Conservation (phyloP, 64 coral and sea anemone genomes). For the Catalaphyllia jardinei region DNA sequence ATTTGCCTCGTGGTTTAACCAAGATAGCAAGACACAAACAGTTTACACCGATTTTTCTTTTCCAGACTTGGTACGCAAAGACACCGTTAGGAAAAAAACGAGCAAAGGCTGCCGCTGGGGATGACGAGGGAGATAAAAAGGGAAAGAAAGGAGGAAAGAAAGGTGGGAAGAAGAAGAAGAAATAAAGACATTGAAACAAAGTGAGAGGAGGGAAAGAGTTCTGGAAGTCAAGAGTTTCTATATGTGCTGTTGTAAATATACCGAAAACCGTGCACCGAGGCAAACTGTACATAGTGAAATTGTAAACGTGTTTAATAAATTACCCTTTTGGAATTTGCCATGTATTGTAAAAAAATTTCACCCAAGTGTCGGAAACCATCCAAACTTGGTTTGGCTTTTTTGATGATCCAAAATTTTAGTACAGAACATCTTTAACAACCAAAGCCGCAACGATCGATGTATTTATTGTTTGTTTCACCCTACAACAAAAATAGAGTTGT, state of each 20-base stretch:
- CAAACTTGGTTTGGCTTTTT: no score
- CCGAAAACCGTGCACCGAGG: neutral
- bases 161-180: conserved; percentile 89
- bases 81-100: conserved; percentile 96
- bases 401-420: no score
- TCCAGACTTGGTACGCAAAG: conserved; percentile 92
- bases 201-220: neutral
- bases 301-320: neutral
- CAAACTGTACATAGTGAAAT: neutral
- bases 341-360: neutral
- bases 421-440: neutral
- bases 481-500: neutral
- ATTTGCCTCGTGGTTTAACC: no score
- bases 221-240: neutral
- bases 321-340: neutral
- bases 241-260: conserved; percentile 17
- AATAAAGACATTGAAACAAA: conserved; percentile 48
- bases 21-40: no score
- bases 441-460: neutral
- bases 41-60: neutral
- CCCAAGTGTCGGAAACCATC: no score
- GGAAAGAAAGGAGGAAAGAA: conserved; percentile 82
- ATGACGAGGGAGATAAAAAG: conserved; percentile 91
- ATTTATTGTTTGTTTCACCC: neutral
- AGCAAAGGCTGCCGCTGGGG: conserved; percentile 84